Percentiles rank a stretch among this genome's conserved stretches.
Evolutionary conservation across 2,113 vertebrate species (phyloP).

Genomic region (Apeltes quadracus): DNA sequence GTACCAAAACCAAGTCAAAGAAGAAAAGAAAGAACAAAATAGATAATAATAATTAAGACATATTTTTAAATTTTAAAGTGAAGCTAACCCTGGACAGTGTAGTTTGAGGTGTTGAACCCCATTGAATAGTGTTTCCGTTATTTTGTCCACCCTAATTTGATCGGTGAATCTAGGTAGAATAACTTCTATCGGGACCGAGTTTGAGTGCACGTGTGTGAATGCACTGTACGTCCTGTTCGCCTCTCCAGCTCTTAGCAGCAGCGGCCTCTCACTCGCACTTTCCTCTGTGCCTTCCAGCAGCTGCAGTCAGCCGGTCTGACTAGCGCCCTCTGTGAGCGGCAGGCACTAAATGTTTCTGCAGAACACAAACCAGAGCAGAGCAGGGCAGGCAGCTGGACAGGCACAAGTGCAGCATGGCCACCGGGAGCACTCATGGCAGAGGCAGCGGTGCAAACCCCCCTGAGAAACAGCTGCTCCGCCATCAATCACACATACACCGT

Average conservation of each 20-base stretch:
- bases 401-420: slow-evolving; percentile 53
- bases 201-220: background rate
- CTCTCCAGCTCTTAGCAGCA: slow-evolving; percentile 24
- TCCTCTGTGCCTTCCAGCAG: slow-evolving; percentile 36
- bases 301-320: slow-evolving; percentile 35
- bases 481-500: slow-evolving; percentile 58
- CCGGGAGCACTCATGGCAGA: slow-evolving; percentile 18
- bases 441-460: slow-evolving; percentile 56
- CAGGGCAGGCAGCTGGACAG: slow-evolving; percentile 57
- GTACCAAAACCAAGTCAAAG: background rate
- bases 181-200: background rate
- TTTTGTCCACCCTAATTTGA: background rate
- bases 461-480: slow-evolving; percentile 73
- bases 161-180: background rate
- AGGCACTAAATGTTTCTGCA: slow-evolving; percentile 21
- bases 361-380: slow-evolving; percentile 27
- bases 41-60: background rate
- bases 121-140: slow-evolving; percentile 5
- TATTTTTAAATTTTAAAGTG: background rate
- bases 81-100: background rate
- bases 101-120: background rate
- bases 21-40: background rate
- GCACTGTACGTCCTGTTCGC: background rate
- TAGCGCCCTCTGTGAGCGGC: slow-evolving; percentile 71
- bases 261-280: background rate